phyloP scores from a whole-genome alignment of 2,797 vertebrate genomes.

The Helicolenus hilgendorfi region DNA sequence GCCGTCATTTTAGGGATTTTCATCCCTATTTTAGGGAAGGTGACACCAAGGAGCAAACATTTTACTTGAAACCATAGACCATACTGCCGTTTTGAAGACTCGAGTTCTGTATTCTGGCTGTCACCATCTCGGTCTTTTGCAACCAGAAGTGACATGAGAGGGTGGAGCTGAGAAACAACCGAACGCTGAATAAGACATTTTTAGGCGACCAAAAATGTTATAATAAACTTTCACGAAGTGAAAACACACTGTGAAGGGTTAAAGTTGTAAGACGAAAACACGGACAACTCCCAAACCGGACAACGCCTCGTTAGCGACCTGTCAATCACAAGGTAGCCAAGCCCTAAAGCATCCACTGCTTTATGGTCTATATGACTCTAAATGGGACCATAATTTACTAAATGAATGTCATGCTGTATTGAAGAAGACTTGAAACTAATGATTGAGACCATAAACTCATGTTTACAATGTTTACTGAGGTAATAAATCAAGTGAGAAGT shows the following conservation, averaged over 20 bases:
- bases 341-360: fast-evolving
- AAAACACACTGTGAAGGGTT: too few relatives aligned
- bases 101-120: background rate
- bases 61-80: background rate
- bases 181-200: background rate
- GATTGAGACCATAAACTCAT: background rate
- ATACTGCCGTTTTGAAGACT: background rate
- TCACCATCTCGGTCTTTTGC: background rate
- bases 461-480: background rate
- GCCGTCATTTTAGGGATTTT: background rate
- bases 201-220: too few relatives aligned
- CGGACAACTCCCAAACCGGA: too few relatives aligned
- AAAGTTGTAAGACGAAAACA: too few relatives aligned
- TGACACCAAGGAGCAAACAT: background rate
- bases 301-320: too few relatives aligned
- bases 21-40: background rate
- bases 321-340: background rate
- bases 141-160: background rate
- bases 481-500: background rate
- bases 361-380: background rate
- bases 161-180: background rate
- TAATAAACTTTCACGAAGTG: too few relatives aligned
- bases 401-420: background rate
- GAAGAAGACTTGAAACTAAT: background rate
- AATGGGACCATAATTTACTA: background rate